Conservation (phyloP, 2,888 invertebrate genomes). For the Hipparchia semele region DNA sequence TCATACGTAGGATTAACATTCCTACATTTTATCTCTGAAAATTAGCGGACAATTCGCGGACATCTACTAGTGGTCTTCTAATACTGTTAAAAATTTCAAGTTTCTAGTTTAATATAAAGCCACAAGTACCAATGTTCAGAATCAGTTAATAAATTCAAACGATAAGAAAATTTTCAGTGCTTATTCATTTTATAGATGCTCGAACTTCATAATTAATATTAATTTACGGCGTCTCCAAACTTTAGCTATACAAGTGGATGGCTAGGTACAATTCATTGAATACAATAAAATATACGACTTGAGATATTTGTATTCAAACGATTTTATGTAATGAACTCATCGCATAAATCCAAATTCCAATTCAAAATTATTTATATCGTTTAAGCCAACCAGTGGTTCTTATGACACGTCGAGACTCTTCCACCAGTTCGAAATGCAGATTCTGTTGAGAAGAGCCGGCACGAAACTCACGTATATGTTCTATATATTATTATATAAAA, state of each 20-base stretch:
- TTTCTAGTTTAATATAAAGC: not conserved
- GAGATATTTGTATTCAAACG: not conserved
- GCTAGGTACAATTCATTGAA: not conserved
- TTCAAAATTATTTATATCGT: no score
- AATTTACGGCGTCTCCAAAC: conserved; percentile 1
- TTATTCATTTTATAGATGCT: not conserved
- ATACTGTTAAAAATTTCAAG: not conserved
- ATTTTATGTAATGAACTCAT: no score
- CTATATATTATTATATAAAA: no score
- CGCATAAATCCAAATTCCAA: no score
- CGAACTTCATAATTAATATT: conserved; percentile 3
- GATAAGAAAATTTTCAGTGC: conserved; percentile 2
- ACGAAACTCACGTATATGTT: no score
- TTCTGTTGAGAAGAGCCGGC: no score
- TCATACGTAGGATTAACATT: no score
- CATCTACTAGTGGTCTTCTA: not conserved
- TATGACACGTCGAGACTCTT: no score
- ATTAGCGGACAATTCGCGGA: no score
- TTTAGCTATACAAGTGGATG: not conserved
- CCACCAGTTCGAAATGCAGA: no score
- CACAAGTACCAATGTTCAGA: not conserved
- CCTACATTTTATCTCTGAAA: no score
- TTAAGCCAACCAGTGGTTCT: no score
- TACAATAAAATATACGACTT: conserved; percentile 7
- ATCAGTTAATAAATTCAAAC: not conserved